Evolutionary conservation across 2,888 invertebrate species (phyloP).

Genomic region (Dryomyza anilis): DNA sequence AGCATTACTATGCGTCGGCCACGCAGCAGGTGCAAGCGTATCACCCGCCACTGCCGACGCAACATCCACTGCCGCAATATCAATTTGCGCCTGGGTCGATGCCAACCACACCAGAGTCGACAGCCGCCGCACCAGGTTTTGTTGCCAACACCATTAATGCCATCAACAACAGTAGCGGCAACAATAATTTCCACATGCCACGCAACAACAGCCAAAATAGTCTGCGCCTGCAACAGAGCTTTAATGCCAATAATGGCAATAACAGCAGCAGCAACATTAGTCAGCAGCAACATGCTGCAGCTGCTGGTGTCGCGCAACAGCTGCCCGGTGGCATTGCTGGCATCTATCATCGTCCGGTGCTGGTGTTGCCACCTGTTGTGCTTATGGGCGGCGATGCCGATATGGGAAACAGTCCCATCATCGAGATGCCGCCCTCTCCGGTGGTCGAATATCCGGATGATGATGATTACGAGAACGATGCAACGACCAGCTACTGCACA

Average conservation of each 20-base stretch:
- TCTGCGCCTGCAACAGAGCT: constrained; percentile 27
- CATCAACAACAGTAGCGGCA: constrained; percentile 17
- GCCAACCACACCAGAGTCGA: constrained; percentile 24
- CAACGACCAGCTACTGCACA: constrained; percentile 47
- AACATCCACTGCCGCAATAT: constrained; percentile 34
- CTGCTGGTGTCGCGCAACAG: constrained; percentile 25
- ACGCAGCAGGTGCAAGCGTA: constrained; percentile 40
- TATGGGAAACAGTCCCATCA: constrained; percentile 63
- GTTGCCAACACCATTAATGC: constrained; percentile 27
- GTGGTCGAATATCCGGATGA: constrained; percentile 89
- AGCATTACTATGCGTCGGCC: no score
- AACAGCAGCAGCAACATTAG: constrained; percentile 32
- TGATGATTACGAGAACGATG: constrained; percentile 67
- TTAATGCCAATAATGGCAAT: constrained; percentile 21
- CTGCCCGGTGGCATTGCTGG: constrained; percentile 39
- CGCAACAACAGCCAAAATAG: constrained; percentile 30
- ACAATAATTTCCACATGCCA: constrained; percentile 27
- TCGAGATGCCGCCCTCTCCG: constrained; percentile 70
- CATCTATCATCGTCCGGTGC: constrained; percentile 58
- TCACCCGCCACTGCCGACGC: constrained; percentile 37
- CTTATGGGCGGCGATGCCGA: constrained; percentile 59
- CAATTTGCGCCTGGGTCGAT: constrained; percentile 27
- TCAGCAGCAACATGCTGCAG: constrained; percentile 31
- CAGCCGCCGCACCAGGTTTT: constrained; percentile 11
- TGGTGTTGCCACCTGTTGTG: constrained; percentile 63